Percentiles rank a stretch among this genome's conserved stretches.
Conservation (phyloP, 2,797 vertebrate species). For the Ptychobarbus kaznakovi region DNA sequence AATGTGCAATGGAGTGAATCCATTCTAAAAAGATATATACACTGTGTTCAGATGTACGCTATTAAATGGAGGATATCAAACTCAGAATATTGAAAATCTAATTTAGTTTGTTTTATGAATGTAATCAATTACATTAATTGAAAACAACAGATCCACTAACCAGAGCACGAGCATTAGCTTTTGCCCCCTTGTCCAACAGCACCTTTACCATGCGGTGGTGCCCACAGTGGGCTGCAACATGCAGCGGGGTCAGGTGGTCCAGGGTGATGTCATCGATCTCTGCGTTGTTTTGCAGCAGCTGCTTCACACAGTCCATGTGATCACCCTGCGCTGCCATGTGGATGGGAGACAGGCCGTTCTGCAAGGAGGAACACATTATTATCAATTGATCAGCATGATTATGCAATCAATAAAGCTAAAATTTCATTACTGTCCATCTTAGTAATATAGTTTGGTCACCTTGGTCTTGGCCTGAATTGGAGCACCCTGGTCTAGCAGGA, state of each 20-base stretch:
- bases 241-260: conserved; percentile 95
- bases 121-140: background rate
- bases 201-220: conserved; percentile 96
- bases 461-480: conserved; percentile 98
- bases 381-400: conserved; percentile 8
- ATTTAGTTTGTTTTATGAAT: background rate
- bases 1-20: conserved; percentile 96
- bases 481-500: conserved; percentile 94
- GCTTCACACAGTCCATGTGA: conserved; percentile 93
- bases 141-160: conserved; percentile 74
- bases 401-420: background rate
- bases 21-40: conserved; percentile 80
- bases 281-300: conserved; percentile 91
- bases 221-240: conserved; percentile 97
- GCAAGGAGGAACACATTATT: conserved; percentile 30
- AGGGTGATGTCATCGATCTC: conserved; percentile 96
- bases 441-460: conserved; percentile 71
- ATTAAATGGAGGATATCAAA: background rate
- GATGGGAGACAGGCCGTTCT: conserved; percentile 96
- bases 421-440: background rate
- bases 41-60: background rate
- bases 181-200: conserved; percentile 94
- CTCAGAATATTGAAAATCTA: background rate
- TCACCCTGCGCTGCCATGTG: conserved; percentile 98
- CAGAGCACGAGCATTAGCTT: conserved; percentile 93